These are phyloP conservation scores for Macrosoma leucophasiata DNA, from an alignment of 2,888 invertebrate species.

Conservation along the genomic window DNA sequence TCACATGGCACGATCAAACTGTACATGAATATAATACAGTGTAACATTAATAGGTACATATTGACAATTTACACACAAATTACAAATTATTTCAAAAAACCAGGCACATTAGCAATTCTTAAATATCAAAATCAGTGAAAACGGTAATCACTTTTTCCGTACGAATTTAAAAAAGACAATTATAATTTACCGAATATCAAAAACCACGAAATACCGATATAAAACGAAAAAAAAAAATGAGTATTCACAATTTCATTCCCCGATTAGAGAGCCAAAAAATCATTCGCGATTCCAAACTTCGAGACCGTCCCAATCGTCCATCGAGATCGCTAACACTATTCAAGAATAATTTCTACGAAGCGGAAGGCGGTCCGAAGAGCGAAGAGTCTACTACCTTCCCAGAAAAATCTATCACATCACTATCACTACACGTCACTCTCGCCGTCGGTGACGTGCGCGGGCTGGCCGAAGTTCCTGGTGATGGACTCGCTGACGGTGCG, in stretches of 20 bases:
- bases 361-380: too few relatives aligned
- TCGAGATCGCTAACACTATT: slow-evolving; percentile 2
- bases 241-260: slow-evolving; percentile 45
- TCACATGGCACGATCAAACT: slow-evolving; percentile 65
- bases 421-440: slow-evolving; percentile 78
- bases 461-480: slow-evolving; percentile 84
- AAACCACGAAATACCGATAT: slow-evolving; percentile 8
- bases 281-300: slow-evolving; percentile 22
- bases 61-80: slow-evolving; percentile 60
- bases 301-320: slow-evolving; percentile 5
- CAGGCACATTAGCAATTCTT: slow-evolving; percentile 62
- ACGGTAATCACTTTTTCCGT: slow-evolving; percentile 2
- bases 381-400: slow-evolving; percentile 4
- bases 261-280: slow-evolving; percentile 57
- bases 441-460: slow-evolving; percentile 78
- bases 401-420: slow-evolving; percentile 16
- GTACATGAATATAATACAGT: slow-evolving; percentile 66
- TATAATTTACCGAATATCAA: slow-evolving; percentile 12
- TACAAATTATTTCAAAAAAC: slow-evolving; percentile 41
- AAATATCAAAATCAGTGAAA: background rate
- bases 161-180: slow-evolving; percentile 11
- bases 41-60: slow-evolving; percentile 58
- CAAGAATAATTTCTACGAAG: too few relatives aligned
- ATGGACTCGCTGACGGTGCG: slow-evolving; percentile 86
- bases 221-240: slow-evolving; percentile 34